Evolutionary conservation across 2,888 invertebrate species (phyloP), one percentile per base, ranked within the genome.

Genomic region (Reticulitermes lucifugus): DNA sequence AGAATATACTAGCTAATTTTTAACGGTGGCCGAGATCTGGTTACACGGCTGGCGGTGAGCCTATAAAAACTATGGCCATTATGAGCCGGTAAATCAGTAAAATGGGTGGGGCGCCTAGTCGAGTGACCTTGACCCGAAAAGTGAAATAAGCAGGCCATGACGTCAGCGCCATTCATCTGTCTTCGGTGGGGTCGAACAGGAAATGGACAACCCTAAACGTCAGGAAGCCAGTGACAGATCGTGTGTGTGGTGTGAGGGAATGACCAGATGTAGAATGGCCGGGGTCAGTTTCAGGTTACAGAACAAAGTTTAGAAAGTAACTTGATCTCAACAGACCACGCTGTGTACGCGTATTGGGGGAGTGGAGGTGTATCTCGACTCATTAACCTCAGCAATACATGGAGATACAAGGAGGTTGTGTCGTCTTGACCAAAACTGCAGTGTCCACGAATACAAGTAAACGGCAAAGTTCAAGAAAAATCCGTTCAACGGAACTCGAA

Each of bases 41-140:
- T n/a, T 65, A 14, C 18, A 55, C 12, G 14, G 12, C 51, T 12
- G 51, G 12, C 14, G 4, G 0, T 55, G 55, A 46, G 10, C 2
- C 18, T 12, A 60, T 60, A 60, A 60, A 60, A n/a, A 18, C 60
- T 60, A 18, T 6, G 21, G n/a, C n/a, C 21, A 60, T 60, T 65
- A 65, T 5, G 14, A 55, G 55, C 18, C 0, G 25, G n/a, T 25
- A n/a, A 65, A 65, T 65, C 65, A 65, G 25, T 65, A 25, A 65
- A 25, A n/a, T 65, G 65, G 65, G 65, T 25, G 25, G 65, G 65
- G 65, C n/a, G 12, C 65, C 65, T n/a, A 55, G 4, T 55, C 55
- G 1, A 4, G 65, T 55, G 79, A n/a, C 81, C 81, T 81, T 81
- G 81, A 70, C 81, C 81, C 65, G 81, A 43, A 81, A 81, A 43